Evolutionary conservation across 1,140 invertebrate species (phyloP), one percentile per base, ranked within the genome.

Genomic region (Glossosoma conforme): DNA sequence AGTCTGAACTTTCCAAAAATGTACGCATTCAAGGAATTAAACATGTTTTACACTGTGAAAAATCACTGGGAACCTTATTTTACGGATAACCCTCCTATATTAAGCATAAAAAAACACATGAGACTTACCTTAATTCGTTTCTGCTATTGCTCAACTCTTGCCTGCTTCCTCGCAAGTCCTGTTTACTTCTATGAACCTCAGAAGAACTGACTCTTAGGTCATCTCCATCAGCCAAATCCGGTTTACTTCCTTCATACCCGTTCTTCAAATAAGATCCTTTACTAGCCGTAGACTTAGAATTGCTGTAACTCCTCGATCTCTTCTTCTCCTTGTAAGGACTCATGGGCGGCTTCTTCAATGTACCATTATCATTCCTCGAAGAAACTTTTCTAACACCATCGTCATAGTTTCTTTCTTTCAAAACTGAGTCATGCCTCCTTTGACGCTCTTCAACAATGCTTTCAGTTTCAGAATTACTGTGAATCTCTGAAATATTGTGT

Each of bases 401-500:
- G 14, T 42, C 32, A 11, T 48, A 42, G 6, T 43, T 30, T 11
- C 17, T 41, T 54, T 44, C 52, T 51, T n/a, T n/a, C 42, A 20
- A 30, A n/a, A 14, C 24, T 41, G 44, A 47, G 20, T 10, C 11
- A 11, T 46, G 33, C 14, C 35, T 41, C 15, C 35, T 28, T 2
- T 21, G 45, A 19, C 62, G 65, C 33, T 66, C 66, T 20, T 63
- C 65, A 32, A 70, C 61, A 19, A 69, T 66, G 47, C 65, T 73
- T 35, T 69, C 69, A 13, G 52, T 68, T 51, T 70, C 67, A 6
- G 66, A 71, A 60, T 70, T 78, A 56, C 68, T 74, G 22, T 67
- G 66, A 4, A 70, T 79, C 63, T 80, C 69, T 3, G 77, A 74
- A 59, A 79, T 74, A 62, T 81, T 77, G 40, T 80, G 72, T 18